Evolutionary conservation across 2,113 vertebrate species (phyloP), one percentile per base, ranked within the genome.

Genomic region (Pollachius pollachius): DNA sequence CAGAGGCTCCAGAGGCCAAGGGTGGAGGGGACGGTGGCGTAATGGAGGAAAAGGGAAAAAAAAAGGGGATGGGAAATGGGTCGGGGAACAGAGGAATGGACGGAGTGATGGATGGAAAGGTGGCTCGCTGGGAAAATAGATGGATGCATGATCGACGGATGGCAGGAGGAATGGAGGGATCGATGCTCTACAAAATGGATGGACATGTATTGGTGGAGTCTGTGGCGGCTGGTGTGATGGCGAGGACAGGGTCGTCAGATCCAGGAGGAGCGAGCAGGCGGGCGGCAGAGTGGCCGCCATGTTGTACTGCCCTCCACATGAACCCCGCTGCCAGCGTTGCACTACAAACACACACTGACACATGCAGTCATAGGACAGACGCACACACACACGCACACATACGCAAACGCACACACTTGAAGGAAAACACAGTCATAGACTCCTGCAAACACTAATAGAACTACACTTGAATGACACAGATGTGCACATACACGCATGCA

Each of bases 211-310:
- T 8, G 52, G 16, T 54, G 52, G 52, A 11, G 52, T 13, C 12
- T 15, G 52, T 8, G 52, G 16, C 16, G 0, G 52, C 5, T 54
- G 52, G 52, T 3, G 52, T 13, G 52, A 54, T 54, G 52, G 16
- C 12, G 52, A 54, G 12, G 89, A 81, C 68, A 89, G 86, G 87
- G 90, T 89, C 92, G 89, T 95, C 91, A 90, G 73, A 83, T 86
- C 87, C 84, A 81, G 84, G 88, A 76, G 83, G 93, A 86, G 86
- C 89, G 95, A 85, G 88, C 76, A 91, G 90, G 90, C 86, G 93
- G 95, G 97, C 94, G 93, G 92, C 91, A 91, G 92, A 90, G 92
- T 91, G 93, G 89, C 93, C 94, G 93, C 94, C 74, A 80, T 95
- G 93, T 88, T 91, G 92, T 88, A 77, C 90, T 95, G 95, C 84